Evolutionary conservation across 2,888 invertebrate genomes (phyloP), one percentile per base, ranked within the genome.

Genomic region (Carpatolechia fugitivella): DNA sequence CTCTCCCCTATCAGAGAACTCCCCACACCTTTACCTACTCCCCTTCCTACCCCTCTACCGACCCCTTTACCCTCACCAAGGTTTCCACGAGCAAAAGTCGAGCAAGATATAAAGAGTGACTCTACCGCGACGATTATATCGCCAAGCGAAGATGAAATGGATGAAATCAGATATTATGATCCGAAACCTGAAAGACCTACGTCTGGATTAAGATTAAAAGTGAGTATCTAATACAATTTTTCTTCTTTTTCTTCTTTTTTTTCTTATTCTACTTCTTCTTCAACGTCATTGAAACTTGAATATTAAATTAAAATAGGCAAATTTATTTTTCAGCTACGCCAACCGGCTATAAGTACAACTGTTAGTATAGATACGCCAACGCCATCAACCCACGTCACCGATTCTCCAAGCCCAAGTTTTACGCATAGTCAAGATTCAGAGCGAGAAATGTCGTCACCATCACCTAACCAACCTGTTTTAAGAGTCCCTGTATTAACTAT

Each of bases 1-100:
- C 91, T 96, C 62, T 95, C 95, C 51, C 95, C 95, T 0, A 96
- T 96, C 62, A 90, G 94, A 62, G 95, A 95, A 80, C 90, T 95
- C 52, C 94, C 94, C 11, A 91, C 92, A 10, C 92, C 92, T 0
- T 77, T 90, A 0, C 88, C 90, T 0, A 93, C 93, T 11, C 94
- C 94, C 3, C 90, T 94, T 13, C 91, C 94, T 11, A 94, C 94
- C 0, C 95, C 95, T 0, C 85, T 94, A 16, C 89, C 78, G 56
- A 94, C 94, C 0, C 95, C 95, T 0, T 85, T 94, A 16, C 89
- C 78, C 56, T 91, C 79, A 56, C 92, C 75, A 57, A 85, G 75
- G 52, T 85, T 81, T 89, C 90, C 79, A 63, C 85, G 81, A 70
- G 88, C 73, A 51, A 82, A 68, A 54, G 76, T 81, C 58, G 86